These are phyloP conservation scores for Dendrocincla fuliginosa DNA, from an alignment of 2,797 vertebrate species.

Conservation along the genomic window DNA sequence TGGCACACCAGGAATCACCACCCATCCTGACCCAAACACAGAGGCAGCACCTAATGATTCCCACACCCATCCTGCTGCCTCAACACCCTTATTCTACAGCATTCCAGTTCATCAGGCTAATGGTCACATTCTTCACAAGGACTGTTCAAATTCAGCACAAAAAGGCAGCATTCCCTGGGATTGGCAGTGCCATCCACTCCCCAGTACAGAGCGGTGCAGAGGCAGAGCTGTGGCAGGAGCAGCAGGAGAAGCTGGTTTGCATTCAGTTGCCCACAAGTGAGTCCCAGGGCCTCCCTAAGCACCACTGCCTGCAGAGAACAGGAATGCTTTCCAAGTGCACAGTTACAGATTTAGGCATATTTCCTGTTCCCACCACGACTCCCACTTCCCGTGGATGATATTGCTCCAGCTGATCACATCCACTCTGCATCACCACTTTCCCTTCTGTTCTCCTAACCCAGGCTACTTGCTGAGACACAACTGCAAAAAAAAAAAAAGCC, in stretches of 20 bases:
- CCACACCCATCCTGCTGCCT: neutral
- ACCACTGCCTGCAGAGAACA: neutral
- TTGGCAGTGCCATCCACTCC: neutral
- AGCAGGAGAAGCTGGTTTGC: neutral
- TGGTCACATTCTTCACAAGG: neutral
- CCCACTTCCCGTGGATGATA: neutral
- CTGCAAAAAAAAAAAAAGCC: neutral
- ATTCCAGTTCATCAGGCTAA: neutral
- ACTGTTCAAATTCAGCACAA: neutral
- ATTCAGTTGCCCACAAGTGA: neutral
- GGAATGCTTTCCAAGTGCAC: neutral
- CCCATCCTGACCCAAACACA: neutral
- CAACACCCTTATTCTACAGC: neutral
- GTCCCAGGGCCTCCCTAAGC: neutral
- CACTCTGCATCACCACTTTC: neutral
- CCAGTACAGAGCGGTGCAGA: neutral
- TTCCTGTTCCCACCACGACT: constrained; percentile 9
- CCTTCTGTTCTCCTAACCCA: neutral
- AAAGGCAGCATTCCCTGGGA: neutral
- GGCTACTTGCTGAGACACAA: neutral
- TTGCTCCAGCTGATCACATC: neutral
- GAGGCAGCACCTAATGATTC: neutral
- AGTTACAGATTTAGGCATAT: neutral
- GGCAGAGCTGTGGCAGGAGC: neutral
- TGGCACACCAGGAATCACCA: neutral